These are phyloP conservation scores for Ochotona curzoniae DNA, from an alignment of 2,113 vertebrate genomes.

Conservation along the genomic window DNA sequence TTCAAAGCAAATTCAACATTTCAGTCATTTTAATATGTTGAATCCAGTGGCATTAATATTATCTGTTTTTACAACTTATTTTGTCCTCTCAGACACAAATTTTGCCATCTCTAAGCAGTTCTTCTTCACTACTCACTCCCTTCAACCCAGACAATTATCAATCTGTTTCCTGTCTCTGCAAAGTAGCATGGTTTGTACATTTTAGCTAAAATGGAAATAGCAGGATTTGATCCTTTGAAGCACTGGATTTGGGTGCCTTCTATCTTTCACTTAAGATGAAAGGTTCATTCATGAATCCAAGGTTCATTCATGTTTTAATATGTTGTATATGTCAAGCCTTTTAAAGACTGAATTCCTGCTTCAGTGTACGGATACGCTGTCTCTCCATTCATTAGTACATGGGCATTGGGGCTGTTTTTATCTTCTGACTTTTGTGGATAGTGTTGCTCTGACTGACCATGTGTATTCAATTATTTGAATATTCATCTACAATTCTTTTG, in stretches of 20 bases:
- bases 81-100: not conserved
- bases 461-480: not conserved
- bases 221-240: not conserved
- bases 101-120: not conserved
- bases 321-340: not conserved
- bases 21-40: not conserved
- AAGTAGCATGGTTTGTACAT: conserved; percentile 39
- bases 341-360: not conserved
- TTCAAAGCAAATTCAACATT: not conserved
- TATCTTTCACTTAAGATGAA: not conserved
- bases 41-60: not conserved
- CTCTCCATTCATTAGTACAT: not conserved
- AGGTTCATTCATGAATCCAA: not conserved
- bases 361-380: no score
- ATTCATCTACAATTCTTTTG: not conserved
- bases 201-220: not conserved
- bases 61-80: not conserved
- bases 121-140: not conserved
- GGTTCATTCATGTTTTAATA: not conserved
- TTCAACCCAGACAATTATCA: not conserved
- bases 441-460: not conserved
- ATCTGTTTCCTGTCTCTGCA: not conserved
- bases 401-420: not conserved
- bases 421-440: not conserved
- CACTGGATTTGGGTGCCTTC: not conserved